Evolutionary conservation across 2,888 invertebrate genomes (phyloP).

Genomic region (Lasioglossum malachurum): DNA sequence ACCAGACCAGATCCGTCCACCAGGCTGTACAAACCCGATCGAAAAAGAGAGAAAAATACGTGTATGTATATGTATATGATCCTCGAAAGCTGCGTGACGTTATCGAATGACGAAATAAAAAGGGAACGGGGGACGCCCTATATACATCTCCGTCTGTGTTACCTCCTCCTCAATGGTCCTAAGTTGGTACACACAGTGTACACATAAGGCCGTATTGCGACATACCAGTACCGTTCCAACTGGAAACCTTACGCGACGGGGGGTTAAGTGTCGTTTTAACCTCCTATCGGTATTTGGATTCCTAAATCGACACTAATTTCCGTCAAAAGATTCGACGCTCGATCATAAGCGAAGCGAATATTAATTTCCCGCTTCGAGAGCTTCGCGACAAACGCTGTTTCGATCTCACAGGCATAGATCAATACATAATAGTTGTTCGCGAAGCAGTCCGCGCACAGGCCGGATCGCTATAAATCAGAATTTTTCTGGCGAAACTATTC

Average conservation of each 20-base stretch:
- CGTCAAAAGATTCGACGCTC: constrained; percentile 16
- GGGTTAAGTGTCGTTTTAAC: constrained; percentile 75
- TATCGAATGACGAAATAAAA: constrained; percentile 52
- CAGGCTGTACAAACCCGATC: constrained; percentile 17
- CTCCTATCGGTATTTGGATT: constrained; percentile 70
- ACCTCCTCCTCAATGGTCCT: constrained; percentile 70
- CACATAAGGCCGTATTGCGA: constrained; percentile 69
- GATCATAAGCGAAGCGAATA: neutral
- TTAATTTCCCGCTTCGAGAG: neutral
- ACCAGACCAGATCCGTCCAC: neutral
- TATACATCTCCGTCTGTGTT: constrained; percentile 60
- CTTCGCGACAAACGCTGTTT: neutral
- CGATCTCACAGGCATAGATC: neutral
- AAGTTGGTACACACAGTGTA: constrained; percentile 69
- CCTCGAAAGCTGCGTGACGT: constrained; percentile 13
- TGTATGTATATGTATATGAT: neutral
- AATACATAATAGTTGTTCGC: neutral
- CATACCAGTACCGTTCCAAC: constrained; percentile 70
- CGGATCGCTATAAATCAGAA: constrained; percentile 20
- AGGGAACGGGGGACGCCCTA: constrained; percentile 61
- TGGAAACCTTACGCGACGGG: constrained; percentile 70
- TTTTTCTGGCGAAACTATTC: constrained; percentile 30
- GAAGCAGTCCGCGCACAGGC: neutral
- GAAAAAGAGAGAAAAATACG: neutral
- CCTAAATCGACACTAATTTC: constrained; percentile 56